These are phyloP conservation scores for Drosophila melanosoma DNA, from an alignment of 2,888 invertebrate species.

Conservation along the genomic window DNA sequence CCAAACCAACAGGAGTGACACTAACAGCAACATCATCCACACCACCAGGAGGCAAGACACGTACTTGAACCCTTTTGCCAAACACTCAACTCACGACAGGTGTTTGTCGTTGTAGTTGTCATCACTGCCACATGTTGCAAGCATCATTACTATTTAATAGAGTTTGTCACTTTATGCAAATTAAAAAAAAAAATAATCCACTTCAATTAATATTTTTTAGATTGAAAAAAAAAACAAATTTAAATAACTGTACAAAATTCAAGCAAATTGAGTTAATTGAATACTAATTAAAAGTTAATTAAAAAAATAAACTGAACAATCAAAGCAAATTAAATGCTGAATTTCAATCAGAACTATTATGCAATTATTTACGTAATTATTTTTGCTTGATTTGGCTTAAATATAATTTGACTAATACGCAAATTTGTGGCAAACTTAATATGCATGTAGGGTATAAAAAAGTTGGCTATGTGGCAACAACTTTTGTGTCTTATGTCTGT, in stretches of 20 bases:
- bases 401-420: background rate
- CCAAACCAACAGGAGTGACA: slow-evolving; percentile 46
- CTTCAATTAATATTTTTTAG: background rate
- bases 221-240: background rate
- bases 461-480: background rate
- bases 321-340: background rate
- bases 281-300: background rate
- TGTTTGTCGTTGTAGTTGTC: slow-evolving; percentile 59
- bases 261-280: background rate
- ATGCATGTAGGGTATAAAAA: slow-evolving; percentile 9
- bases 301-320: background rate
- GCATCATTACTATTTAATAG: slow-evolving; percentile 1
- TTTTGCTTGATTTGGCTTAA: background rate
- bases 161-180: slow-evolving; percentile 6
- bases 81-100: slow-evolving; percentile 72
- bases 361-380: too few species aligned
- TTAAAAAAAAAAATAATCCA: background rate
- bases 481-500: slow-evolving; percentile 13
- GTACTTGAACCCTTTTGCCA: slow-evolving; percentile 74
- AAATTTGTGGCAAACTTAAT: background rate
- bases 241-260: background rate
- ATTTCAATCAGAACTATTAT: background rate
- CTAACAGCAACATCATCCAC: slow-evolving; percentile 36
- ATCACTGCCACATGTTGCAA: slow-evolving; percentile 15
- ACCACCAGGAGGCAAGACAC: slow-evolving; percentile 57